Evolutionary conservation across 2,797 vertebrate genomes (phyloP).

Genomic region (Australoheros facetus): DNA sequence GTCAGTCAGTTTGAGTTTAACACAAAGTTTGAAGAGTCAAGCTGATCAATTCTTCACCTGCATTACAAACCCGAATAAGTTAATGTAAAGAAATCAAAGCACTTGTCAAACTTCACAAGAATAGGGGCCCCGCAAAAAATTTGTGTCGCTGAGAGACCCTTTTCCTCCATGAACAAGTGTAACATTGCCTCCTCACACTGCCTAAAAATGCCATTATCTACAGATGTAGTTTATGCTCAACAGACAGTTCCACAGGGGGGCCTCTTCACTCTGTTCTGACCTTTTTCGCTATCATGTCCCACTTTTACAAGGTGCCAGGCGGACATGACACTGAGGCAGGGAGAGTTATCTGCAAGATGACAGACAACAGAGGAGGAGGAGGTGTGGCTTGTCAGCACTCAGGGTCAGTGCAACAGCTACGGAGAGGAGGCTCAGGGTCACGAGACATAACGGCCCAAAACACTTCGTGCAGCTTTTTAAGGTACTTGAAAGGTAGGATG

Average conservation of each 20-base stretch:
- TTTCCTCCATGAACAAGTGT: neutral
- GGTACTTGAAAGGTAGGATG: neutral
- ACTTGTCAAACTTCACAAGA: no score
- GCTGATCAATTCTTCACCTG: neutral
- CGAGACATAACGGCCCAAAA: neutral
- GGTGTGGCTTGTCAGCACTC: constrained; percentile 39
- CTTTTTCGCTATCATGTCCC: constrained; percentile 43
- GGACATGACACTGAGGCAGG: constrained; percentile 33
- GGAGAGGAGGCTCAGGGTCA: neutral
- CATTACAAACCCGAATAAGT: neutral
- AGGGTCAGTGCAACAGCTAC: neutral
- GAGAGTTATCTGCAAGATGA: constrained; percentile 41
- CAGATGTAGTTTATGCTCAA: neutral
- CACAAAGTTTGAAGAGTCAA: neutral
- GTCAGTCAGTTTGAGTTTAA: neutral
- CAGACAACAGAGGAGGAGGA: constrained; percentile 24
- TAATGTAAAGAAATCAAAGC: neutral
- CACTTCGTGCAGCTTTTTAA: neutral
- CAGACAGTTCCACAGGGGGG: neutral
- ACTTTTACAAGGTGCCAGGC: constrained; percentile 56
- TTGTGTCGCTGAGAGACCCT: fast-evolving
- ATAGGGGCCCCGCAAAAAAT: neutral
- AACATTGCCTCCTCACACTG: neutral
- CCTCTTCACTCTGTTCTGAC: constrained; percentile 39
- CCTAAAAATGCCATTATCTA: neutral